These are phyloP conservation scores for Stenichneumon culpator DNA, from an alignment of 2,888 invertebrate species.

Conservation along the genomic window DNA sequence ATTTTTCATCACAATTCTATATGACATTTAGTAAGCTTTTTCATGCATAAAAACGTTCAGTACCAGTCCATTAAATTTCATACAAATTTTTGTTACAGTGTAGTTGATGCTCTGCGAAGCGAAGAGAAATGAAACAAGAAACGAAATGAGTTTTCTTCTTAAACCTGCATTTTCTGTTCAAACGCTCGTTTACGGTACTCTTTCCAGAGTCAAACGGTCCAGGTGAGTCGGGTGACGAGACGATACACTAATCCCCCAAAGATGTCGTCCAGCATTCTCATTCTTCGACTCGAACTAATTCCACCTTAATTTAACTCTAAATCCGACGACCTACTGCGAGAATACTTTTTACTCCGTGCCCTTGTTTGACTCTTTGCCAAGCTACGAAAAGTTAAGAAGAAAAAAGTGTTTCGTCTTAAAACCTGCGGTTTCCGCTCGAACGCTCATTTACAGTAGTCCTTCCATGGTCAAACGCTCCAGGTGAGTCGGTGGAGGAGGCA, in stretches of 20 bases:
- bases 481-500: constrained; percentile 66
- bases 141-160: no score
- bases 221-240: no score
- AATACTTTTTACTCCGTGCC: constrained; percentile 16
- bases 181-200: neutral
- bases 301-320: constrained; percentile 77
- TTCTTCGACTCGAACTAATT: constrained; percentile 72
- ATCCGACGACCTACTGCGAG: constrained; percentile 32
- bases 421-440: constrained; percentile 53
- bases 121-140: no score
- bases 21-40: no score
- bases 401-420: neutral
- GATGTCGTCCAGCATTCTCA: constrained; percentile 42
- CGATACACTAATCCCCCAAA: constrained; percentile 33
- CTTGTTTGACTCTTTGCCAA: constrained; percentile 50
- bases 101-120: no score
- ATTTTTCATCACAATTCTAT: no score
- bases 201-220: neutral
- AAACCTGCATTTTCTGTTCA: constrained; percentile 53
- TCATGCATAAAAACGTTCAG: no score
- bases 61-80: no score
- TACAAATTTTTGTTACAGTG: no score
- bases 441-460: neutral
- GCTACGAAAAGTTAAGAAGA: constrained; percentile 10
- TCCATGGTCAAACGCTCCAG: constrained; percentile 56